Conservation (phyloP, 2,113 vertebrate species). For the Aptenodytes patagonicus region DNA sequence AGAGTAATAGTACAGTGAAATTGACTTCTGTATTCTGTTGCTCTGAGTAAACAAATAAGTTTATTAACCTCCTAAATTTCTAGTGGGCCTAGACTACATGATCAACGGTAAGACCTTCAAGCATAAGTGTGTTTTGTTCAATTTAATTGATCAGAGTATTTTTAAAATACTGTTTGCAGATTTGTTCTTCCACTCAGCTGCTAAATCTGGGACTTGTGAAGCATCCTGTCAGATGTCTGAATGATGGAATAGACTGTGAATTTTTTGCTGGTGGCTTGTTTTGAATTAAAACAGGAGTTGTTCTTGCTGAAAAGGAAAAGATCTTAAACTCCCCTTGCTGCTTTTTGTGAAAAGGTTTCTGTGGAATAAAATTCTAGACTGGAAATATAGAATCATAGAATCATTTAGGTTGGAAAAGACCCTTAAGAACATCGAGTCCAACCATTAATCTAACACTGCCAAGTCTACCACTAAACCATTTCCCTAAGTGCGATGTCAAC, state of each 20-base stretch:
- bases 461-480: neutral
- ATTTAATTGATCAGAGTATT: neutral
- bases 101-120: neutral
- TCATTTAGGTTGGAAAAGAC: neutral
- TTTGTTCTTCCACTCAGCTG: neutral
- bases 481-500: rapidly evolving
- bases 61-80: neutral
- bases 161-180: neutral
- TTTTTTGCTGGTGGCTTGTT: neutral
- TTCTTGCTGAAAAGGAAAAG: neutral
- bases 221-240: neutral
- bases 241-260: neutral
- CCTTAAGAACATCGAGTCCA: neutral
- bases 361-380: neutral
- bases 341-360: neutral
- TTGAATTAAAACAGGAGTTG: neutral
- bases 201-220: neutral
- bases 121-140: neutral
- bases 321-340: neutral
- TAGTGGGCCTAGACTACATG: neutral
- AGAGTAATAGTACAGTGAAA: neutral
- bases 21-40: neutral
- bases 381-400: neutral
- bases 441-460: rapidly evolving
- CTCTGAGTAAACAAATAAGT: neutral